Conservation (phyloP, 2,888 invertebrate genomes). For the Drosophila borborema region DNA sequence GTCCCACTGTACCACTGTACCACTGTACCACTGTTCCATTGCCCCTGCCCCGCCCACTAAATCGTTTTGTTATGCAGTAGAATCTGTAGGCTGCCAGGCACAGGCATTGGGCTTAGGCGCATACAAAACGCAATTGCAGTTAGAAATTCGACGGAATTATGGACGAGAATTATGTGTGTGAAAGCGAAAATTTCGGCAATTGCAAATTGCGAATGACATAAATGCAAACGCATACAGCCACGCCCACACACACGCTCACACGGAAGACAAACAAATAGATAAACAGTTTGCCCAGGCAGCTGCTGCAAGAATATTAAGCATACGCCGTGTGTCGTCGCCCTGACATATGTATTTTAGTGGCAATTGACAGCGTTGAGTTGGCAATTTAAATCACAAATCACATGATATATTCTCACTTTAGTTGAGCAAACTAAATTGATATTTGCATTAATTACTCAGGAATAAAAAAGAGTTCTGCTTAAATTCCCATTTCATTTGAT, state of each 20-base stretch:
- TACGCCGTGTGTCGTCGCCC: slow-evolving; percentile 43
- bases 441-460: background rate
- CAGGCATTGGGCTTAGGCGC: slow-evolving; percentile 15
- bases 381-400: background rate
- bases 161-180: slow-evolving; percentile 70
- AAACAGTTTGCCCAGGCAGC: slow-evolving; percentile 37
- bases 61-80: slow-evolving; percentile 55
- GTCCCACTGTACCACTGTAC: slow-evolving; percentile 4
- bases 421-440: background rate
- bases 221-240: slow-evolving; percentile 15
- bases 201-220: slow-evolving; percentile 52
- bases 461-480: background rate
- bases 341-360: slow-evolving; percentile 52
- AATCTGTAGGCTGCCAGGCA: slow-evolving; percentile 65
- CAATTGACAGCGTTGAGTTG: slow-evolving; percentile 27
- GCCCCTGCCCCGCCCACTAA: slow-evolving; percentile 20
- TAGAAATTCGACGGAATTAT: slow-evolving; percentile 66
- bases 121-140: slow-evolving; percentile 58
- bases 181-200: slow-evolving; percentile 73
- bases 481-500: slow-evolving; percentile 11
- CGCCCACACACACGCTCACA: background rate
- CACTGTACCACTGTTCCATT: slow-evolving; percentile 5
- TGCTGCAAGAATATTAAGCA: slow-evolving; percentile 46
- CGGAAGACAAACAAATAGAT: slow-evolving; percentile 15
- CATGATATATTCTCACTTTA: no score